Base-by-base conservation (phyloP, 1,140 invertebrate species). In the Zaprionus tsacasi region DNA sequence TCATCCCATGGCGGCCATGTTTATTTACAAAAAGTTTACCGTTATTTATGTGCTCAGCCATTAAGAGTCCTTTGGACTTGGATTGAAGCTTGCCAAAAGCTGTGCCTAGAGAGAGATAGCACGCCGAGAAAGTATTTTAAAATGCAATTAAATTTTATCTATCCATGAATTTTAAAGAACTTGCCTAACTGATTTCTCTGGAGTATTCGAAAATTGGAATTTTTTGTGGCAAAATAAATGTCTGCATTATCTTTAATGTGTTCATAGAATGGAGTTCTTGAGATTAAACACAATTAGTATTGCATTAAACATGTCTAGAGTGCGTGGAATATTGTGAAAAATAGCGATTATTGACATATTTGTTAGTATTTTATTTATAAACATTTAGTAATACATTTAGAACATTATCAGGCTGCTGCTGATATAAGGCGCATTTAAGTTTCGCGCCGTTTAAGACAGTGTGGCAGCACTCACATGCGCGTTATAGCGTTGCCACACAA, bases 1-100 rank as follows among this genome's bases (percentile, higher is more conserved):
- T 74, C 82, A 86, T 70, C 74, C 82, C 82, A 73, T 79, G 76
- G 79, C 73, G 48, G 82, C 82, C 82, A 87, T 87, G 82, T 87
- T 87, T 87, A 87, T 87, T 87, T 87, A 87, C 82, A 87, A 87
- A 87, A 87, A 87, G 79, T 82, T 82, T 77, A 77, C 67, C 79
- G 76, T 75, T 87, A 79, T 82, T 82, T 54, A 36, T 17, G 52
- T 11, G 43, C 35, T 64, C 27, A 35, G 8, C 10, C 3, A 11
- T 11, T 0, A 12, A 35, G 61, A 35, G 65, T 76, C 64, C 65
- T 65, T 70, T 25, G 3, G 55, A 50, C 3, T 59, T 36, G 0
- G 12, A 0, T 25, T 1, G 3, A 1, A 6, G 2, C 35, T 61
- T 57, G 54, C 17, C n/a, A 33, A 11, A 38, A 38, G 11, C 36